Conservation (phyloP, 2,888 invertebrate genomes). For the Sarcophaga caerulescens region DNA sequence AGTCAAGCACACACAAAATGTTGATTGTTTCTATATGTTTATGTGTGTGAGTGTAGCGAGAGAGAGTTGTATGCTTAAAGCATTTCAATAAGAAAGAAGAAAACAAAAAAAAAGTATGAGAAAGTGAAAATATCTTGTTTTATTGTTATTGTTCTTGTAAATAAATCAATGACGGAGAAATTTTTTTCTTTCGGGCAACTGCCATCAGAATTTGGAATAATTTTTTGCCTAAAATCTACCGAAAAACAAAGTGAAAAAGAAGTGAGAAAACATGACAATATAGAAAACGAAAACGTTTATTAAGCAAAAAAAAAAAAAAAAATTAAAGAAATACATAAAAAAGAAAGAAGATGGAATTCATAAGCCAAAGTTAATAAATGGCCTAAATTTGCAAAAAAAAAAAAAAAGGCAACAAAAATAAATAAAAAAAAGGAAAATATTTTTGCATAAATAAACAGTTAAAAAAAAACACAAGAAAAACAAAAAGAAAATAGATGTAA, state of each 20-base stretch:
- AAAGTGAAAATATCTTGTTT: conserved; percentile 63
- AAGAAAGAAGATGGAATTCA: not conserved
- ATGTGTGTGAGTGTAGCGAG: not conserved
- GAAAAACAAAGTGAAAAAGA: not conserved
- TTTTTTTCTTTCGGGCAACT: conserved; percentile 36
- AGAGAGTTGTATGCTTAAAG: conserved; percentile 56
- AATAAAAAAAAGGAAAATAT: not conserved
- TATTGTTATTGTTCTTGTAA: conserved; percentile 43
- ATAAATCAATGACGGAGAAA: conserved; percentile 54
- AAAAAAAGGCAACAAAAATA: not conserved
- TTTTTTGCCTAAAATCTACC: conserved; percentile 16
- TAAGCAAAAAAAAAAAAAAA: not conserved
- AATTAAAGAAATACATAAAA: not conserved
- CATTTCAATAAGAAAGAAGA: conserved; percentile 10
- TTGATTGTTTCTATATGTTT: not conserved
- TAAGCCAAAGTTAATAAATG: not conserved
- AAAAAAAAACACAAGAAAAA: not conserved
- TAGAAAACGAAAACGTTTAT: too few species aligned
- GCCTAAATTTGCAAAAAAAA: conserved; percentile 18
- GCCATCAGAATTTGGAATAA: conserved; percentile 50
- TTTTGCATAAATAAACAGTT: not conserved
- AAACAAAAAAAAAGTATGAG: conserved; percentile 48
- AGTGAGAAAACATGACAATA: too few species aligned
- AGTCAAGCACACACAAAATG: too few species aligned
- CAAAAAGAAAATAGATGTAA: conserved; percentile 30